Evolutionary conservation across 1,140 invertebrate species (phyloP), one percentile per base, ranked within the genome.

Genomic region (Laupala kohalensis): DNA sequence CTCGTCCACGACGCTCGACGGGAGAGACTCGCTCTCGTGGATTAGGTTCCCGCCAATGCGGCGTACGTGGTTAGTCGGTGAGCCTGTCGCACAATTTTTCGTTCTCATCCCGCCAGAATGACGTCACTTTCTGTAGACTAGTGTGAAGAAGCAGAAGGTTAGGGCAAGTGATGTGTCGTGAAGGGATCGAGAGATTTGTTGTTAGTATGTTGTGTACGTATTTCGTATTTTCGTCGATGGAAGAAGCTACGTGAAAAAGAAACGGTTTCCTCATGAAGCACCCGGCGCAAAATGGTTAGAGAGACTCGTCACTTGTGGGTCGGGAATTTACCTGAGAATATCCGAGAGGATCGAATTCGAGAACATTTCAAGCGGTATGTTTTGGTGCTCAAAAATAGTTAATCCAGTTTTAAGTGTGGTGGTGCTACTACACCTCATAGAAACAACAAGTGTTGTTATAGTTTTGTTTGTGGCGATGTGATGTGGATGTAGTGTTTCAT

Each of bases 261-360:
- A 79, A 86, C 83, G 83, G 81, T 82, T 85, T 83, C 85, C 85
- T 83, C 85, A 88, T 88, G 86, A 86, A 86, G 86, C 86, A 84
- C 86, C 84, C 83, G 84, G 84, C 85, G 85, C 91, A 95, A 92
- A 90, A 98, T 98, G 96, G 96, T 98, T 92, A 96, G 96, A 92
- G 95, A 97, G 92, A 97, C 95, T 89, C 94, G 95, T 89, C 95
- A 98, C 88, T 91, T 97, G 87, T 96, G 95, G 93, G 94, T 98
- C 90, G 95, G 95, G 91, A 97, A 98, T 92, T 93, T 98, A 90
- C 94, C 95, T 89, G 95, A 97, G 89, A 96, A 95, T 88, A 94
- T 95, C 86, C 90, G 91, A 80, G 93, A 96, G 87, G 93, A 96
- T 83, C 88, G 91, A 82, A 93, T 96, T 86, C 88, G 91, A 86